Evolutionary conservation across 2,888 invertebrate species (phyloP).

Genomic region (Torymus tubicola): DNA sequence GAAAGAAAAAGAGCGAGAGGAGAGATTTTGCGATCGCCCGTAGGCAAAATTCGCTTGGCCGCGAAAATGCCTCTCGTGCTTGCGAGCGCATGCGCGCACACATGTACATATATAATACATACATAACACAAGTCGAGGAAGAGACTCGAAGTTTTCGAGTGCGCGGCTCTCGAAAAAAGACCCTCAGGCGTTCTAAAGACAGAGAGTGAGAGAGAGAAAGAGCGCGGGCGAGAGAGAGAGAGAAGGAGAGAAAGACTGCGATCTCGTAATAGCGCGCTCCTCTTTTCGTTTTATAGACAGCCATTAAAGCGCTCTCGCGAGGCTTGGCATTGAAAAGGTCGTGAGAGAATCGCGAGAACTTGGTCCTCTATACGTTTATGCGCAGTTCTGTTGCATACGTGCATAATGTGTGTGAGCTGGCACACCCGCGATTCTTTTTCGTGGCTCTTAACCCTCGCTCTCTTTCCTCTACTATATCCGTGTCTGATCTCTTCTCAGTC

Average conservation of each 20-base stretch:
- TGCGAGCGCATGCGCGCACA: not conserved
- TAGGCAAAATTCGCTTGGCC: constrained; percentile 4
- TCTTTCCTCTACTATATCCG: not conserved
- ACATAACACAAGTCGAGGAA: no score
- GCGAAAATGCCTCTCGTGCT: constrained; percentile 1
- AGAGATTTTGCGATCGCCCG: constrained; percentile 32
- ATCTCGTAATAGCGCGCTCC: constrained; percentile 57
- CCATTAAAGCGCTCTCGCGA: constrained; percentile 43
- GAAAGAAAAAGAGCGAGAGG: constrained; percentile 12
- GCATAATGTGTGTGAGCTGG: no score
- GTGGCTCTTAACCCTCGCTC: constrained; percentile 1
- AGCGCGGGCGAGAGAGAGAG: constrained; percentile 32
- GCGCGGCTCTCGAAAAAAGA: constrained; percentile 22
- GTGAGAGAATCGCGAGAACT: constrained; percentile 61
- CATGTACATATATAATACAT: no score
- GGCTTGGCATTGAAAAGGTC: constrained; percentile 63
- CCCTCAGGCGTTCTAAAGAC: constrained; percentile 34
- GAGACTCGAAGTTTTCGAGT: constrained; percentile 27
- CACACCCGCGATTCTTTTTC: constrained; percentile 13
- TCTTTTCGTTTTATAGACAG: constrained; percentile 54
- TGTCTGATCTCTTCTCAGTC: not conserved
- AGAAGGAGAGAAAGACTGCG: constrained; percentile 26
- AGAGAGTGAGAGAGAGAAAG: constrained; percentile 19
- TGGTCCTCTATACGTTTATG: not conserved
- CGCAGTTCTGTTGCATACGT: not conserved